Percentiles rank a stretch among this genome's conserved stretches.
Evolutionary conservation across 2,113 vertebrate species (phyloP).

Genomic region (Eulacestoma nigropectus): DNA sequence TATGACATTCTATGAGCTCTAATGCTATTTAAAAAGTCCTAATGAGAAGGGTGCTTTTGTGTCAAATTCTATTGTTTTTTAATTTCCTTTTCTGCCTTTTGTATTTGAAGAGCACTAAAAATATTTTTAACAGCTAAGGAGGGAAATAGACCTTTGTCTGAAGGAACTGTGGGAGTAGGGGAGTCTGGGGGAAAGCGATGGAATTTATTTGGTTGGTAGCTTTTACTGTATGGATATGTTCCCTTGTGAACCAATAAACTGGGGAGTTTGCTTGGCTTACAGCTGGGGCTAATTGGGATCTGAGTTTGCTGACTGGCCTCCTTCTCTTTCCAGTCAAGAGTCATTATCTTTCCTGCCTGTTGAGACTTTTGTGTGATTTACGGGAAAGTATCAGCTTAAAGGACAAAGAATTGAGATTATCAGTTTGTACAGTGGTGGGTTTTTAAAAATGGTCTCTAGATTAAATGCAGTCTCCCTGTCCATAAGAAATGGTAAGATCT

Average conservation of each 20-base stretch:
- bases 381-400: background rate
- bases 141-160: conserved; percentile 49
- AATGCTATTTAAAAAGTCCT: conserved; percentile 49
- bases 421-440: background rate
- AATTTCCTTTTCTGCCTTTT: conserved; percentile 40
- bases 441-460: background rate
- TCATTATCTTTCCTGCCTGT: conserved; percentile 29
- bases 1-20: conserved; percentile 51
- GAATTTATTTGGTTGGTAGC: conserved; percentile 20
- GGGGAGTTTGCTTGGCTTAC: conserved; percentile 20
- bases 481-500: background rate
- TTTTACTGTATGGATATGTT: conserved; percentile 17
- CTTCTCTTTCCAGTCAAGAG: conserved; percentile 25
- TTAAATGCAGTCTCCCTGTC: background rate
- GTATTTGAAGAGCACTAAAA: conserved; percentile 34
- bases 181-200: background rate
- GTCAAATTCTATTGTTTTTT: conserved; percentile 19
- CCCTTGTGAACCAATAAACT: conserved; percentile 44
- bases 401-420: background rate
- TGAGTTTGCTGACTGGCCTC: conserved; percentile 15
- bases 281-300: conserved; percentile 56
- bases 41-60: conserved; percentile 58
- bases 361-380: conserved; percentile 9
- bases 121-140: conserved; percentile 50
- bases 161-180: conserved; percentile 11